Conservation (phyloP, 2,888 invertebrate genomes). For the Drosophila borborema region DNA sequence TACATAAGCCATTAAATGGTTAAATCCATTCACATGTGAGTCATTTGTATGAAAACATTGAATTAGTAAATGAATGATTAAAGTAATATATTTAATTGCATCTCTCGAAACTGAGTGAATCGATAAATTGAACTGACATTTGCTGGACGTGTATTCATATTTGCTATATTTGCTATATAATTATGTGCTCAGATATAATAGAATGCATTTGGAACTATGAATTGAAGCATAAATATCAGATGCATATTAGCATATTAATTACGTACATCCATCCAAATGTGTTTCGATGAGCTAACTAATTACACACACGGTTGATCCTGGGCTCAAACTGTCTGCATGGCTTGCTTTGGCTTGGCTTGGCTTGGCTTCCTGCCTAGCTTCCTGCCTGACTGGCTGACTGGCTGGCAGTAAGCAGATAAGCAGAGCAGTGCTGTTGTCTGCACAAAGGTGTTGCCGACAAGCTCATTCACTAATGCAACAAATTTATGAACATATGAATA, state of each 20-base stretch:
- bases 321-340: not conserved
- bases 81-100: not conserved
- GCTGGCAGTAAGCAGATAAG: constrained; percentile 8
- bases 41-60: too few species aligned
- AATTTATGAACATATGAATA: constrained; percentile 2
- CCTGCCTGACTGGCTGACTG: not conserved
- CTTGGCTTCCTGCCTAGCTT: not conserved
- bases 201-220: constrained; percentile 5
- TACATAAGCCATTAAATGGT: not conserved
- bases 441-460: constrained; percentile 10
- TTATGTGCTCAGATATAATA: not conserved
- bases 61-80: not conserved
- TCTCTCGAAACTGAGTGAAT: not conserved
- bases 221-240: constrained; percentile 5
- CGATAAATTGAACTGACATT: not conserved
- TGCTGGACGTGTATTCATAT: not conserved
- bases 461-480: constrained; percentile 3
- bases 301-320: constrained; percentile 7
- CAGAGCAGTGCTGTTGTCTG: not conserved
- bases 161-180: not conserved
- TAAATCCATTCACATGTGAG: too few species aligned
- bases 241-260: constrained; percentile 7
- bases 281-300: not conserved
- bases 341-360: not conserved
- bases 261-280: not conserved